Conservation (phyloP, 1,140 invertebrate species). For the Cylas formicarius region DNA sequence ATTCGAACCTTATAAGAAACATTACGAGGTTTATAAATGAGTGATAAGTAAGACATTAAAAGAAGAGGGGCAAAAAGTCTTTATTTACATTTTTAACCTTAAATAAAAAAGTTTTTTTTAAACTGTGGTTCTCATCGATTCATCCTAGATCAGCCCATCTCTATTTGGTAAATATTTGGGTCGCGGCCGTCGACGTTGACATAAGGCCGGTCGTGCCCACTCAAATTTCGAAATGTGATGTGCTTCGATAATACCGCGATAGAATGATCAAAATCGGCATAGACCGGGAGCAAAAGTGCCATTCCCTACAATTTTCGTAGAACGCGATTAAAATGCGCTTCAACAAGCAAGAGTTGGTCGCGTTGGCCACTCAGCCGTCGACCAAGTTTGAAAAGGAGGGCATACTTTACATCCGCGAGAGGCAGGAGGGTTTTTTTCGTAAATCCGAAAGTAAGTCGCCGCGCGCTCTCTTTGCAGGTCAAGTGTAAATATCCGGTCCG, state of each 20-base stretch:
- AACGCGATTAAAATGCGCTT: conserved; percentile 64
- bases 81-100: neutral
- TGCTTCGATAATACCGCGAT: neutral
- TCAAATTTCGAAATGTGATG: neutral
- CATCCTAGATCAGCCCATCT: neutral
- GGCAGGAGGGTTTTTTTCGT: conserved; percentile 86
- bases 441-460: conserved; percentile 74
- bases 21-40: neutral
- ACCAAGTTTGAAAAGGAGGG: conserved; percentile 91
- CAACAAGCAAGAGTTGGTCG: conserved; percentile 80
- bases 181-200: neutral
- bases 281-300: neutral
- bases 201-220: neutral
- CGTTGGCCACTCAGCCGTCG: conserved; percentile 75
- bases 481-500: conserved; percentile 5
- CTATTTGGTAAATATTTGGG: neutral
- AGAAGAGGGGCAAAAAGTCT: neutral
- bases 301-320: neutral
- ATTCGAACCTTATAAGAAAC: neutral
- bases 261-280: neutral
- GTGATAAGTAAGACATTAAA: neutral
- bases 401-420: conserved; percentile 74
- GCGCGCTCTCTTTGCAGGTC: too few relatives aligned
- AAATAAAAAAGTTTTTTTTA: neutral
- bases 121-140: neutral